phyloP scores from a whole-genome alignment of 2,888 invertebrate species.

The Ophion costatus region DNA sequence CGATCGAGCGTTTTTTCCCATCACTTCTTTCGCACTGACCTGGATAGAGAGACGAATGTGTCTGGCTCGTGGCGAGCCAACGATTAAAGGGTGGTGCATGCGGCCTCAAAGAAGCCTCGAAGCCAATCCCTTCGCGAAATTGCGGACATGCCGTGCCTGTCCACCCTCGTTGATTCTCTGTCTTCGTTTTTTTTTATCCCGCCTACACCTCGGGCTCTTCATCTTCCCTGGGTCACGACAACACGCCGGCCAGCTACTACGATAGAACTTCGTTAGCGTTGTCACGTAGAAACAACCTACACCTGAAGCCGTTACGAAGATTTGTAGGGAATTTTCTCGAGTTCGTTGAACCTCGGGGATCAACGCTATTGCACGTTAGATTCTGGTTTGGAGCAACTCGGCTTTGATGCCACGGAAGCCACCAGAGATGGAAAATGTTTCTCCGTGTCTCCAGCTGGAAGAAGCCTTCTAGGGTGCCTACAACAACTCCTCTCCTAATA shows the following conservation, averaged over 20 bases:
- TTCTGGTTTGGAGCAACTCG: not conserved
- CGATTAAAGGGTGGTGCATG: slow-evolving; percentile 43
- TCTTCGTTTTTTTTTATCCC: slow-evolving; percentile 21
- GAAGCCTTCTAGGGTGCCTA: too few species aligned
- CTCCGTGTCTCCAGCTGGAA: too few species aligned
- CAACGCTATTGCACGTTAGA: not conserved
- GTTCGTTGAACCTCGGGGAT: slow-evolving; percentile 12
- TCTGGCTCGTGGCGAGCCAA: slow-evolving; percentile 55
- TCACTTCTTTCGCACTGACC: slow-evolving; percentile 33
- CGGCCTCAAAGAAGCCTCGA: slow-evolving; percentile 21
- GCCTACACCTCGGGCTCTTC: slow-evolving; percentile 10
- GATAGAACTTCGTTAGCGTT: slow-evolving; percentile 37
- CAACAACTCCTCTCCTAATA: too few species aligned
- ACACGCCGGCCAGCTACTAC: not conserved
- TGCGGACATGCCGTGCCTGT: slow-evolving; percentile 25
- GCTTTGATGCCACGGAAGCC: too few species aligned
- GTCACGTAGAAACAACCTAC: not conserved
- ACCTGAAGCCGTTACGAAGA: not conserved
- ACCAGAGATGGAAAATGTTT: not conserved
- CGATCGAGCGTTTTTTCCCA: slow-evolving; percentile 8
- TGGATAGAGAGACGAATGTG: slow-evolving; percentile 65
- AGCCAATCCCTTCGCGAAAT: slow-evolving; percentile 45
- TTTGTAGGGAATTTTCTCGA: slow-evolving; percentile 1
- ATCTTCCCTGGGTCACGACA: slow-evolving; percentile 24
- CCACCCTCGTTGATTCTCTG: slow-evolving; percentile 45